A percentile compares a stretch with the other conserved stretches of the same genome.
Conservation (phyloP, 2,797 vertebrate species). For the Glyptemys insculpta region DNA sequence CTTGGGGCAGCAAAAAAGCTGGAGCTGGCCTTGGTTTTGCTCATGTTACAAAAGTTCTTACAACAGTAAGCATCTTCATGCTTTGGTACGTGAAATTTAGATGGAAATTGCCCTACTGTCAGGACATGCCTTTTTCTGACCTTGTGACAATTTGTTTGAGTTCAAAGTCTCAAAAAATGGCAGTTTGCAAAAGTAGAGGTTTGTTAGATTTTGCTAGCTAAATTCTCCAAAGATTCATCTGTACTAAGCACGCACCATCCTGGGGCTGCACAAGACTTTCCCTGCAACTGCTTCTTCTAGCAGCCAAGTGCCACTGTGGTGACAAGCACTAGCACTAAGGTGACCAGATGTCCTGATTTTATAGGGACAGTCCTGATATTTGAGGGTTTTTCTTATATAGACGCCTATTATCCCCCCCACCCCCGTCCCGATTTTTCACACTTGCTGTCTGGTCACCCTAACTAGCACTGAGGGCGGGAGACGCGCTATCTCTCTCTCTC, state of each 20-base stretch:
- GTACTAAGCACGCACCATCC: fast-evolving
- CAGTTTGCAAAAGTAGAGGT: background rate
- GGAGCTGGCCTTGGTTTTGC: background rate
- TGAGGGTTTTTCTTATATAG: too few species aligned
- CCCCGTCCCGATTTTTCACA: too few species aligned
- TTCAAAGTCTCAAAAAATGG: background rate
- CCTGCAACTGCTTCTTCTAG: background rate
- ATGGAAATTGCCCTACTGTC: background rate
- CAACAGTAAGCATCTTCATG: background rate
- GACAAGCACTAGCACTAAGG: fast-evolving
- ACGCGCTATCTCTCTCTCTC: background rate
- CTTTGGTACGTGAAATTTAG: background rate
- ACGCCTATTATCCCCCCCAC: too few species aligned
- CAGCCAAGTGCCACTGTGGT: background rate
- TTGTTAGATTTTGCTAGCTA: background rate
- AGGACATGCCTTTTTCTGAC: background rate
- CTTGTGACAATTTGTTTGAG: background rate
- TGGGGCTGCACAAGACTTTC: background rate
- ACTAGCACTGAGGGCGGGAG: fast-evolving
- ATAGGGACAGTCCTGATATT: too few species aligned
- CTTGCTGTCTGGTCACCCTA: too few species aligned
- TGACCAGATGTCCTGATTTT: too few species aligned
- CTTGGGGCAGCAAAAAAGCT: too few species aligned
- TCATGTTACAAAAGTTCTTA: background rate
- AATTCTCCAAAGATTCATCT: background rate